phyloP scores from a whole-genome alignment of 2,113 vertebrate genomes.

The Upupa epops region DNA sequence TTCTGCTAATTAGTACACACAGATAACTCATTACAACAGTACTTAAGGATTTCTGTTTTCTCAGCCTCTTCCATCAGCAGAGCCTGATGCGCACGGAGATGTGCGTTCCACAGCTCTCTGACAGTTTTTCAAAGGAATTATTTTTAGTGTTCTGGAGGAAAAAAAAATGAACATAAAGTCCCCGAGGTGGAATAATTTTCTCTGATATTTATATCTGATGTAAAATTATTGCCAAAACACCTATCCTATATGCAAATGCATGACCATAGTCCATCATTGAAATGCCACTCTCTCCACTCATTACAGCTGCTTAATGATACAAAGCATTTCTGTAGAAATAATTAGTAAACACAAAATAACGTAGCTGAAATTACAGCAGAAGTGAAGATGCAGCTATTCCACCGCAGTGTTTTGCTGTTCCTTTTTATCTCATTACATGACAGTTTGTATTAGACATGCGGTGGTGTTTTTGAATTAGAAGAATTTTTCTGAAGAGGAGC shows the following conservation, averaged over 20 bases:
- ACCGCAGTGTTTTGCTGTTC: neutral
- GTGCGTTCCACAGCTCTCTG: neutral
- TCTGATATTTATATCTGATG: neutral
- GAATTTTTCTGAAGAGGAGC: neutral
- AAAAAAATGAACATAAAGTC: neutral
- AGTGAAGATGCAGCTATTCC: neutral
- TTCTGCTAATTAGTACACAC: neutral
- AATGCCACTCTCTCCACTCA: neutral
- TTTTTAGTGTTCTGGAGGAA: neutral
- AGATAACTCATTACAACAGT: neutral
- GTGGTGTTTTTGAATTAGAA: neutral
- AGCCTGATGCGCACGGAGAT: neutral
- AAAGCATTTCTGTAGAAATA: neutral
- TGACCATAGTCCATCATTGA: neutral
- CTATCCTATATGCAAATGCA: neutral
- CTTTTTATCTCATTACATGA: neutral
- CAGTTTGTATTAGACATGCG: neutral
- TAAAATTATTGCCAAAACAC: neutral
- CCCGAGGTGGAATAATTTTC: neutral
- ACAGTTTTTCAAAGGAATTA: neutral
- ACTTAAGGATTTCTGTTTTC: neutral
- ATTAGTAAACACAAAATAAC: neutral
- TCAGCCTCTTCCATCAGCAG: neutral
- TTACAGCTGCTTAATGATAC: neutral
- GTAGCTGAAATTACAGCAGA: neutral